Conservation (phyloP, 2,888 invertebrate genomes). For the Omphaloscelis lunosa region DNA sequence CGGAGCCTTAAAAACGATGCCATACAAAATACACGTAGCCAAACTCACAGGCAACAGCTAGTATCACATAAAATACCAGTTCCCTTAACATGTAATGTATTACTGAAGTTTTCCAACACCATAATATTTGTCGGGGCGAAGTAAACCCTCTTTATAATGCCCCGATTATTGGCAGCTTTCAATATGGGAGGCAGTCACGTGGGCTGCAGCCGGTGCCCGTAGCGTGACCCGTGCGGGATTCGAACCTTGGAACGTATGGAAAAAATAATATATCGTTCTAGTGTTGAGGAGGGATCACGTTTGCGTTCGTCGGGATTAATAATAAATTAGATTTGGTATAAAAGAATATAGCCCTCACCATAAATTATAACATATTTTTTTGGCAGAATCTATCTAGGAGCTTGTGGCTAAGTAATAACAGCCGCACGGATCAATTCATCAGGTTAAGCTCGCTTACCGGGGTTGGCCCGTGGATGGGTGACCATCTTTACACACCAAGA, state of each 20-base stretch:
- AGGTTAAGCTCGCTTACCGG: too few relatives aligned
- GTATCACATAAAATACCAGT: conserved; percentile 35
- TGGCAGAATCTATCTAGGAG: neutral
- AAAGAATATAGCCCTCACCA: neutral
- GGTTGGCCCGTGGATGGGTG: too few relatives aligned
- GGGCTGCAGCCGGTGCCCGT: conserved; percentile 70
- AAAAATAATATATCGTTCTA: conserved; percentile 58
- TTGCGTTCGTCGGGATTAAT: conserved; percentile 31
- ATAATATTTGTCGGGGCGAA: conserved; percentile 61
- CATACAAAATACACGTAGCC: neutral
- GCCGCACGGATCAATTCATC: too few relatives aligned
- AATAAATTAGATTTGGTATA: conserved; percentile 36
- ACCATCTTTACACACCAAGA: too few relatives aligned
- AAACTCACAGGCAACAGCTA: neutral
- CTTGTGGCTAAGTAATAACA: too few relatives aligned
- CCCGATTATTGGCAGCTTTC: conserved; percentile 71
- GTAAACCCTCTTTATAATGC: conserved; percentile 62
- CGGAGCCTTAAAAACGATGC: neutral
- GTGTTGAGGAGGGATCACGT: conserved; percentile 48
- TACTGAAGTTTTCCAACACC: conserved; percentile 61
- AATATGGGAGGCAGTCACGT: conserved; percentile 72
- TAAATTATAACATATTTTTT: neutral
- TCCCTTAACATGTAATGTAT: conserved; percentile 58
- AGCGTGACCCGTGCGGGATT: conserved; percentile 69
- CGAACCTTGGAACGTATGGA: conserved; percentile 45